Base-by-base conservation (phyloP, 1,140 invertebrate genomes). In the Orius insidiosus region DNA sequence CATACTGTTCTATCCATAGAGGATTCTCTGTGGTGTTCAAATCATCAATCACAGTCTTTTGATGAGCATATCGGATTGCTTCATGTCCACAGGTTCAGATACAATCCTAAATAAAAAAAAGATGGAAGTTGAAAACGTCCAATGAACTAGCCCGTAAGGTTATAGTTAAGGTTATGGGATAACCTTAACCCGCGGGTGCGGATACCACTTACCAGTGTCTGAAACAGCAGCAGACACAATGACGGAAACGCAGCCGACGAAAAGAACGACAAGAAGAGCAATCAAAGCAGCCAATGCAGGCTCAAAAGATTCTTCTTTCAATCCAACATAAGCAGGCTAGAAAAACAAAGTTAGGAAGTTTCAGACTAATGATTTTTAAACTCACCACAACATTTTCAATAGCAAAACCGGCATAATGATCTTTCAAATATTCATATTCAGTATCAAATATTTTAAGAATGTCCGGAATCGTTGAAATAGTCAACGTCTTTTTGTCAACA, bases 21-120 rank as follows among this genome's bases (percentile, higher is more conserved):
- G 87, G 87, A 71, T 92, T 92, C 62, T 92, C 87, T 0, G 85
- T 92, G 2, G 82, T 86, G 53, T 82, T 80, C 8, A 86, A 62
- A 56, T 87, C 82, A 56, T 87, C 81, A 18, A 86, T 75, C 34
- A 87, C 80, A 50, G 80, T 72, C 48, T 85, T 76, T 83, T 78
- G 13, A 84, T 84, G n/a, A 86, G 58, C 38, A 79, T 78, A 56
- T 85, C 81, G 46, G 82, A 83, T 48, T 77, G 77, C 47, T 76
- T 75, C 53, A 69, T 66, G 54, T 74, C 70, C 51, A 68, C 68
- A 46, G 78, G 78, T 46, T 79, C 71, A 15, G 75, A 69, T 32
- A 74, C 70, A 14, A 76, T 71, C 70, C 74, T 75, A n/a, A n/a
- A n/a, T n/a, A n/a, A n/a, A n/a, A n/a, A n/a, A n/a, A n/a, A n/a